Conservation (phyloP, 2,113 vertebrate species). For the Carollia perspicillata region DNA sequence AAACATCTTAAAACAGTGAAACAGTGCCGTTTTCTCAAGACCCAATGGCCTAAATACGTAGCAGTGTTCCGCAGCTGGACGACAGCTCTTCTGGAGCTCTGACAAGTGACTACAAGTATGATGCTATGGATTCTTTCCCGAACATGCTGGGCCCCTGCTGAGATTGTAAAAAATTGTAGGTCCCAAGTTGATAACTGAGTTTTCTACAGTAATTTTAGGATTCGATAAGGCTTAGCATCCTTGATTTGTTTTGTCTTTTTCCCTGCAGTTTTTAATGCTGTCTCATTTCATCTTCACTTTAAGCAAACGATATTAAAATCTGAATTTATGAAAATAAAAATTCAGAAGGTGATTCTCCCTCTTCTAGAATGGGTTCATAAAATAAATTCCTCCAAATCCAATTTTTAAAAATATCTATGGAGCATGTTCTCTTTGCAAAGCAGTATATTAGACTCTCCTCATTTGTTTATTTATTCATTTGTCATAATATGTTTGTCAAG, state of each 20-base stretch:
- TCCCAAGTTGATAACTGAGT: neutral
- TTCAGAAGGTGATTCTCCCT: neutral
- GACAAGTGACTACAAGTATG: neutral
- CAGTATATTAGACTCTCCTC: neutral
- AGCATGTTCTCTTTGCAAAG: neutral
- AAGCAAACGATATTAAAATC: neutral
- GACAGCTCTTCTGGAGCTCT: neutral
- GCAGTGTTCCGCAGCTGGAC: neutral
- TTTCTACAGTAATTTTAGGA: neutral
- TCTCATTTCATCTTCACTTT: constrained; percentile 1
- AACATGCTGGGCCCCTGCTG: neutral
- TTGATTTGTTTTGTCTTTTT: constrained; percentile 10
- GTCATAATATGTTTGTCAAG: neutral
- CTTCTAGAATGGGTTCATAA: neutral
- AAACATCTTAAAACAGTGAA: neutral
- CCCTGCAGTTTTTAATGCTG: neutral
- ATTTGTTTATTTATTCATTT: neutral
- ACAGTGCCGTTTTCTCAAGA: neutral
- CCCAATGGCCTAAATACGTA: neutral
- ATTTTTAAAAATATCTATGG: neutral
- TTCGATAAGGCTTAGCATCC: neutral
- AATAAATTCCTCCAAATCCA: neutral
- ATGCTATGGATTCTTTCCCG: neutral
- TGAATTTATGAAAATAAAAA: constrained; percentile 8
- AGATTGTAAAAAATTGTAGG: neutral